phyloP scores from a whole-genome alignment of 2,797 vertebrate genomes.

The Rhynchonycteris naso region DNA sequence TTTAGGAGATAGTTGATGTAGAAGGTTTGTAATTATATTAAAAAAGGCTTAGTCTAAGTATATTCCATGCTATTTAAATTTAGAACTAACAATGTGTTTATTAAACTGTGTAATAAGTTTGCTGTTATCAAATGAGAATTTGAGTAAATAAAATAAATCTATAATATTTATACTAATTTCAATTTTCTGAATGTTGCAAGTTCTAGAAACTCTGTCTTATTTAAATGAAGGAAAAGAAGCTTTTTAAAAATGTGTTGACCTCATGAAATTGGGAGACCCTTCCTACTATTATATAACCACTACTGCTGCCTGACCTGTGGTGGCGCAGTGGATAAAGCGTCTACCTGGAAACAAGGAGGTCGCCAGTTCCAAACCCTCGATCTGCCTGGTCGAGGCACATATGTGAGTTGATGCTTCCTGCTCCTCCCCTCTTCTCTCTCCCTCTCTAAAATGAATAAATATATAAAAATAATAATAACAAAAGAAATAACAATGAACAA shows the following conservation, averaged over 20 bases:
- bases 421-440: too few relatives aligned
- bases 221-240: background rate
- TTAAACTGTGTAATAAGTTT: background rate
- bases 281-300: background rate
- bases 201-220: background rate
- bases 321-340: too few relatives aligned
- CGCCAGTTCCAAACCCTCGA: too few relatives aligned
- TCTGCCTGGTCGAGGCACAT: too few relatives aligned
- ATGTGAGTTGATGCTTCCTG: too few relatives aligned
- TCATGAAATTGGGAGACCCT: background rate
- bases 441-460: too few relatives aligned
- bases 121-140: background rate
- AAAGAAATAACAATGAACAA: background rate
- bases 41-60: background rate
- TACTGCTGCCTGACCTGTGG: background rate
- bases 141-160: background rate
- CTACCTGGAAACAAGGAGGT: too few relatives aligned
- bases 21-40: background rate
- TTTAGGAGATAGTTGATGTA: background rate
- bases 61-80: background rate
- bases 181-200: background rate
- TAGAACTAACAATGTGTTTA: background rate
- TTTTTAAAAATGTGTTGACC: background rate
- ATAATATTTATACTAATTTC: background rate
- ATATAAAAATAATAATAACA: too few relatives aligned